Base-by-base conservation (phyloP, 2,888 invertebrate genomes). In the Chaetoderma sp. region DNA sequence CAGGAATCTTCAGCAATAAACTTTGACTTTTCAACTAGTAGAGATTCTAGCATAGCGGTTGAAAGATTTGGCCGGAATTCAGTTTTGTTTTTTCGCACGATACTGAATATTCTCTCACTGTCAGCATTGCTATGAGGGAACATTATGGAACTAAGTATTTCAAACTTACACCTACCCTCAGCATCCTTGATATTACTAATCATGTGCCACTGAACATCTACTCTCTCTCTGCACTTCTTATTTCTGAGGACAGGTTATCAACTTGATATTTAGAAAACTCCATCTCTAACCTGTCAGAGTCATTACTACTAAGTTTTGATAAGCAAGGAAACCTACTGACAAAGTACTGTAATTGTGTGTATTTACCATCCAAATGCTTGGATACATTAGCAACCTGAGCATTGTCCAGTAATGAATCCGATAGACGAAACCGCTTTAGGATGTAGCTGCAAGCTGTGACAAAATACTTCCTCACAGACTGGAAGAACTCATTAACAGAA, bases 81-180 rank as follows among this genome's bases (percentile, higher is more conserved):
- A 45, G 70, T 74, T 56, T 59, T 64, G 58, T 74, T 74, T 39
- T 71, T 70, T 18, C 65, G 32, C 4, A 74, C 71, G 42, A 58
- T 52, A 13, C 44, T n/a, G n/a, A 75, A 75, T 0, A 73, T 66
- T 10, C 69, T 18, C 30, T 72, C 73, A 63, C 75, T 71, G 32
- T 68, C 69, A 10, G 72, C 67, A 67, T 65, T 68, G 45, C 63
- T 62, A 60, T 74, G 73, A 28, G 70, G 73, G 1, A 73, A 69
- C 10, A 69, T 75, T 39, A 74, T 23, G 47, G 68, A 66, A n/a
- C 55, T 50, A 23, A 62, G 28, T 71, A 74, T 72, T 1, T 71
- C 63, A 32, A 66, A 74, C 33, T 54, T 18, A 32, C 4, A 0
- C 30, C 55, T 36, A 5, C 45, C 65, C 21, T 62, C 60, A n/a